Base-by-base conservation (phyloP, 2,797 vertebrate species). In the Danio choprae region DNA sequence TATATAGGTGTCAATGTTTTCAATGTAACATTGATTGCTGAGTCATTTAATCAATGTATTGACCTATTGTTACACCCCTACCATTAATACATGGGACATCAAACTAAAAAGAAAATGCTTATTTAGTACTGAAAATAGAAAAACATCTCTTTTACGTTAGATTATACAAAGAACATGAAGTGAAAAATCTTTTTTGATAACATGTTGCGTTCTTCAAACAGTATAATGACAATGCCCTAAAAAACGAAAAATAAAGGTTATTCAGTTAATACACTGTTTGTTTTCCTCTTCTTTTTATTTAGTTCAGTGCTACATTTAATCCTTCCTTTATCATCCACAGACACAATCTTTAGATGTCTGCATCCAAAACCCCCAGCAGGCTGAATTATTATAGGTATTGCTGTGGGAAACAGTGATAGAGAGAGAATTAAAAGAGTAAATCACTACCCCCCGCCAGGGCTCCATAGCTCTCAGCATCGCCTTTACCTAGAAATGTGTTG, bases 381-480 rank as follows among this genome's bases (percentile, higher is more conserved):
- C 36, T 56, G 68, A 56, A 20, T 55, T 50, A 50, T 68, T 36
- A 36, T 5, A 71, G 38, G 50, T 43, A 55, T 40, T 41, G 38
- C 20, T 41, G n/a, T 56, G 51, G 51, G 68, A 56, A 62, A 29
- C 59, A 40, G 36, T 60, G 36, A 60, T 36, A 12, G 36, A 60
- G 15, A 40, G 36, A 60, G 15, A 60, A 55, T 55, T 55, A 71
- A 71, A 55, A 71, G 68, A 71, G 50, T 41, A 71, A 71, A 71
- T 71, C 68, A 71, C 15, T 41, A 55, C 36, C 18, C 51, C 50
- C 51, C n/a, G 1, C 50, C 15, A 50, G 50, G 48, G 16, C 38
- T 41, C 38, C 41, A 9, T 41, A 40, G 36, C 68, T 43, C 55
- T 71, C 68, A 43, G 68, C 50, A 41, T 22, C 20, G 38, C 38